Percentiles rank a stretch among this genome's conserved stretches.
Evolutionary conservation across 2,888 invertebrate genomes (phyloP).

Genomic region (Pocota personata): DNA sequence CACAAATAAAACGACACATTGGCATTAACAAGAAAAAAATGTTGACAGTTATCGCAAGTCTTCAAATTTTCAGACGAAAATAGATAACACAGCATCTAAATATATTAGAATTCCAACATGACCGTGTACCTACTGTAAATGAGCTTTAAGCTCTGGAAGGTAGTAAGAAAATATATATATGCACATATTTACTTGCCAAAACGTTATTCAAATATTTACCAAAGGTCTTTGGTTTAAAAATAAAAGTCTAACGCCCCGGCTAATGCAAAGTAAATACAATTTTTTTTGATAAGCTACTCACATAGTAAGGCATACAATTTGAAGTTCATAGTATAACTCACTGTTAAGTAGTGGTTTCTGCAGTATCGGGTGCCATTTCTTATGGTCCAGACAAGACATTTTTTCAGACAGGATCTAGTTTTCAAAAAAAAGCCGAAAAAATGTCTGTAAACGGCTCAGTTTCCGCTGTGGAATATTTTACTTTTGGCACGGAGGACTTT

Average conservation of each 20-base stretch:
- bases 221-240: neutral
- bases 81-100: neutral
- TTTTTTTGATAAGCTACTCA: neutral
- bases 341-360: neutral
- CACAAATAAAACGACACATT: too few species aligned
- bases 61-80: neutral
- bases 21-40: too few species aligned
- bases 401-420: neutral
- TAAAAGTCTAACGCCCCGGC: neutral
- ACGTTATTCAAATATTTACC: neutral
- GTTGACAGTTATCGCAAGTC: too few species aligned
- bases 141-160: neutral
- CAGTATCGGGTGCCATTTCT: neutral
- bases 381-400: neutral
- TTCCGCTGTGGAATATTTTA: slow-evolving; percentile 61
- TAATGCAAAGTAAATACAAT: neutral
- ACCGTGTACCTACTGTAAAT: too few species aligned
- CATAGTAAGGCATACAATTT: neutral
- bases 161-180: neutral
- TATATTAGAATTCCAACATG: too few species aligned
- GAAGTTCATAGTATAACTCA: neutral
- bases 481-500: slow-evolving; percentile 83
- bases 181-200: neutral
- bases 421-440: neutral
- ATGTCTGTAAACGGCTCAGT: slow-evolving; percentile 3